A percentile compares a stretch with the other conserved stretches of the same genome.
phyloP scores from a whole-genome alignment of 23 tunicate species.

The Ciona savignyi region DNA sequence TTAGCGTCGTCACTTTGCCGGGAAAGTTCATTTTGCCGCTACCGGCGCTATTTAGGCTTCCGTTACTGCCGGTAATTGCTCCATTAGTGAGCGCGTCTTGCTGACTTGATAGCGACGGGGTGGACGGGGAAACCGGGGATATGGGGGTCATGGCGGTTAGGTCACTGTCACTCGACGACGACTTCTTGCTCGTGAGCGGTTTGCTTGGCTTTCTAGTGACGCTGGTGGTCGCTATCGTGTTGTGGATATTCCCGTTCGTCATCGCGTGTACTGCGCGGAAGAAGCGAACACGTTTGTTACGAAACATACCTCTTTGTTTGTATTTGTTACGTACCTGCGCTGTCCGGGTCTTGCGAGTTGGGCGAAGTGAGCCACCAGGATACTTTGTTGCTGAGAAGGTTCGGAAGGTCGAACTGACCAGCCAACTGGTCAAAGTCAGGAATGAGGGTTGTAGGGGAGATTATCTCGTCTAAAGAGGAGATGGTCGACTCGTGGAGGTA shows the following conservation, averaged over 20 bases:
- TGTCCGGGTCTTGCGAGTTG: constrained; percentile 20
- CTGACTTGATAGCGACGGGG: background rate
- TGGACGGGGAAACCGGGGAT: constrained; percentile 16
- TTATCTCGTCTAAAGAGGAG: constrained; percentile 54
- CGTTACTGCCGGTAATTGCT: constrained; percentile 25
- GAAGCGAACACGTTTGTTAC: background rate
- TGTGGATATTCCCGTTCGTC: constrained; percentile 17
- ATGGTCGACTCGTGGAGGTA: constrained; percentile 21
- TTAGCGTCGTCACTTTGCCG: constrained; percentile 34
- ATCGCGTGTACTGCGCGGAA: background rate
- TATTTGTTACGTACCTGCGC: constrained; percentile 6
- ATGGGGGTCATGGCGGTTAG: constrained; percentile 19
- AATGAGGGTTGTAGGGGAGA: constrained; percentile 57
- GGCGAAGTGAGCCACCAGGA: constrained; percentile 88
- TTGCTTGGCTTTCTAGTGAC: constrained; percentile 14
- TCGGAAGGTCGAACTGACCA: constrained; percentile 67
- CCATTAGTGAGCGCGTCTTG: constrained; percentile 12
- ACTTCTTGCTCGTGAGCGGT: constrained; percentile 38
- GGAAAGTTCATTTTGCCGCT: constrained; percentile 37
- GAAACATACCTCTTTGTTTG: background rate
- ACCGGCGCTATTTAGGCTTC: constrained; percentile 40
- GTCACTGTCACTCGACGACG: constrained; percentile 66
- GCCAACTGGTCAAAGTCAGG: constrained; percentile 78
- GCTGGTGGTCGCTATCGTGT: constrained; percentile 58
- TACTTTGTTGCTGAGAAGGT: constrained; percentile 59